Percentiles rank a stretch among this genome's conserved stretches.
Conservation (phyloP, 1,140 invertebrate species). For the Brachionus paranguensis region DNA sequence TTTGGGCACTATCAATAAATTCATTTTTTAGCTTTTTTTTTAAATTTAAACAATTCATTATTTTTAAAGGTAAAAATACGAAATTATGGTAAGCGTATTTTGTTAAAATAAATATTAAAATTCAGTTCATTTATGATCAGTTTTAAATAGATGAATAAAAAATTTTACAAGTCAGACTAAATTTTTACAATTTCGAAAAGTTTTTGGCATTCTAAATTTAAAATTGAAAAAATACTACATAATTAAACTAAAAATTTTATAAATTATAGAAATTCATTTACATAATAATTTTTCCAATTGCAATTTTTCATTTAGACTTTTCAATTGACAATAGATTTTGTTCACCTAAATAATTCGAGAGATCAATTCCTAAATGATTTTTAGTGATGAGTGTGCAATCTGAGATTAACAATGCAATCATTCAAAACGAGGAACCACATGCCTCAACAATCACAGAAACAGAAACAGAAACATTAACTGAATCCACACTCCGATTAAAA, state of each 20-base stretch:
- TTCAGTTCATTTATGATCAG: too few species aligned
- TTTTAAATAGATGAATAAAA: too few species aligned
- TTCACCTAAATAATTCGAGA: neutral
- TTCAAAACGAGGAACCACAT: neutral
- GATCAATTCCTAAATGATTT: neutral
- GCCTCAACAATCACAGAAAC: neutral
- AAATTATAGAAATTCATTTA: conserved; percentile 1
- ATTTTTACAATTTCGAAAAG: neutral
- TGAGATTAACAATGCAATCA: neutral
- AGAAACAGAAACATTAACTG: neutral
- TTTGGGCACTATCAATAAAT: too few species aligned
- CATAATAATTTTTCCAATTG: neutral
- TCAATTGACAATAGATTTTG: neutral
- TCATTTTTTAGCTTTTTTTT: too few species aligned
- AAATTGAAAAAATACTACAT: neutral
- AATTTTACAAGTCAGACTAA: neutral
- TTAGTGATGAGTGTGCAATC: neutral
- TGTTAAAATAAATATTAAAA: too few species aligned
- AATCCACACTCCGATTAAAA: neutral
- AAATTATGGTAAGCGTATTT: too few species aligned
- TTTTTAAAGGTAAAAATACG: too few species aligned
- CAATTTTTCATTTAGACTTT: neutral
- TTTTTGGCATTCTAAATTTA: neutral
- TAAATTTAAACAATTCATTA: too few species aligned
- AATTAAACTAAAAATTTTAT: neutral